Percentiles rank a stretch among this genome's conserved stretches.
These are phyloP conservation scores for Girardia tigrina DNA, from an alignment of 2,888 invertebrate genomes.

Conservation along the genomic window DNA sequence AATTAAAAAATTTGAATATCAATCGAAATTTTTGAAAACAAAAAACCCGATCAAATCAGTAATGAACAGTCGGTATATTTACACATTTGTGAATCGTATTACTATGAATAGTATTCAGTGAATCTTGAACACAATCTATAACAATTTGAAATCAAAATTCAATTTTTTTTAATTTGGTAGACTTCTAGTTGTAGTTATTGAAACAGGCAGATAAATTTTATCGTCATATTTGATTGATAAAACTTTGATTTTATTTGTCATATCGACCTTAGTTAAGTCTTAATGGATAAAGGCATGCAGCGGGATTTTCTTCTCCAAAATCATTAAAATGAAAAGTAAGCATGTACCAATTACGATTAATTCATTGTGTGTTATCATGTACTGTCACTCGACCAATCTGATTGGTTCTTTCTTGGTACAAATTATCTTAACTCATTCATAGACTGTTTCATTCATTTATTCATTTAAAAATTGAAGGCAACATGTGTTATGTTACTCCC, in stretches of 20 bases:
- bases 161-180: no score
- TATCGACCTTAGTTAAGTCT: background rate
- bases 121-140: no score
- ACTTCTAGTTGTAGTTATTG: background rate
- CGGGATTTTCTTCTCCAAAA: background rate
- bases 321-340: background rate
- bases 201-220: background rate
- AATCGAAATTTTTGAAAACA: no score
- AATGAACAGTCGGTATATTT: no score
- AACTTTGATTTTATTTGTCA: background rate
- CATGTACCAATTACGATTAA: background rate
- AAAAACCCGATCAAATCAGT: no score
- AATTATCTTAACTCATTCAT: background rate
- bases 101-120: no score
- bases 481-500: background rate
- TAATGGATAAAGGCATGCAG: background rate
- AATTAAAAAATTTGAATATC: no score
- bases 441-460: background rate
- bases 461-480: background rate
- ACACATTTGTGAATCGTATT: no score
- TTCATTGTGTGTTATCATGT: background rate
- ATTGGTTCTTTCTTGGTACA: background rate
- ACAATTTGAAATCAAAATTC: no score
- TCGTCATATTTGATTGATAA: background rate
- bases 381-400: background rate